Conservation (phyloP, 1,140 invertebrate genomes). For the Zaprionus kolodkinae region DNA sequence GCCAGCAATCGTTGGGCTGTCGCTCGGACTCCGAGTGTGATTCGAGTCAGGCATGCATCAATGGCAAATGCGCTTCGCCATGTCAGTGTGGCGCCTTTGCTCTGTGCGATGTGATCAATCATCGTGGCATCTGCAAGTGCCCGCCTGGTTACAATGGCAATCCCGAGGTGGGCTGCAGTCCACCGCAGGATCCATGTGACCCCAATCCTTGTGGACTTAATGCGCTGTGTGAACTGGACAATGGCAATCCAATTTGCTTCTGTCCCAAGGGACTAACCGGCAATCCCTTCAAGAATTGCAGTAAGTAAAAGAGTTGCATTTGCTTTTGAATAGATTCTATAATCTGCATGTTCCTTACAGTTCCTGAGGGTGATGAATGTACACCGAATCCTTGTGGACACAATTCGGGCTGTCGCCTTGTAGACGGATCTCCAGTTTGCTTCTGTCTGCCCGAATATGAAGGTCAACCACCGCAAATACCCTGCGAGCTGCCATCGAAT, state of each 20-base stretch:
- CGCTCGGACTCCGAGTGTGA: constrained; percentile 88
- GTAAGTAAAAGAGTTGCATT: constrained; percentile 87
- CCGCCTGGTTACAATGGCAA: constrained; percentile 90
- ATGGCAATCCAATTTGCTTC: constrained; percentile 94
- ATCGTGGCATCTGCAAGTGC: constrained; percentile 91
- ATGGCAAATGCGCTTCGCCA: constrained; percentile 89
- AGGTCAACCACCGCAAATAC: constrained; percentile 90
- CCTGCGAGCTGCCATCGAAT: constrained; percentile 86
- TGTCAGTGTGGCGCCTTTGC: constrained; percentile 91
- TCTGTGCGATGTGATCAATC: constrained; percentile 90
- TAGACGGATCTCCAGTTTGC: constrained; percentile 89
- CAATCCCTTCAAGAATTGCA: constrained; percentile 95
- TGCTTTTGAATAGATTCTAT: background rate
- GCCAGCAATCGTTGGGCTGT: constrained; percentile 88
- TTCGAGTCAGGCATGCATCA: constrained; percentile 89
- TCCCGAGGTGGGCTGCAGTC: constrained; percentile 87
- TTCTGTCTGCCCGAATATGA: constrained; percentile 95
- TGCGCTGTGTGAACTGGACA: constrained; percentile 93
- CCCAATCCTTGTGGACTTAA: constrained; percentile 93
- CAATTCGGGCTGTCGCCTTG: constrained; percentile 91
- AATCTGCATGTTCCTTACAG: constrained; percentile 84
- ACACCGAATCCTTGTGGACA: constrained; percentile 93
- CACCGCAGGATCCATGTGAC: constrained; percentile 89
- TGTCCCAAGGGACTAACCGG: constrained; percentile 95
- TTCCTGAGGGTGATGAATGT: constrained; percentile 94